phyloP scores from a whole-genome alignment of 92 coral and sea anemone genomes.

The Phenganax stokvisi region DNA sequence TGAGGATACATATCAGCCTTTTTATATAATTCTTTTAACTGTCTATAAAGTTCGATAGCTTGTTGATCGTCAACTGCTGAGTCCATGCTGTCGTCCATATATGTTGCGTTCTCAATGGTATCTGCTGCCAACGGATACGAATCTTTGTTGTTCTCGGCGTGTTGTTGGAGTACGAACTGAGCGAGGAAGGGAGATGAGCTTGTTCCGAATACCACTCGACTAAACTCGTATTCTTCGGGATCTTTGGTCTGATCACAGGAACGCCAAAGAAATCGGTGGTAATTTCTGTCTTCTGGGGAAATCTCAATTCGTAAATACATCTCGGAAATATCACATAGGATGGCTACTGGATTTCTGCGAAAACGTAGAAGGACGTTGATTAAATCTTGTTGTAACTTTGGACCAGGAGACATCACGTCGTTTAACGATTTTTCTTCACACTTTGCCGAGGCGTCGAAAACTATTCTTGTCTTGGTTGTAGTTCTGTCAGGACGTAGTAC shows the following conservation, averaged over 20 bases:
- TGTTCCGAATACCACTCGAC: too few relatives aligned
- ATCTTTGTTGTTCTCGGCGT: background rate
- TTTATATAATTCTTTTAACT: conserved; percentile 11
- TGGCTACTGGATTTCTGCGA: too few relatives aligned
- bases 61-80: too few relatives aligned
- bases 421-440: conserved; percentile 50
- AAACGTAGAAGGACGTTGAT: too few relatives aligned
- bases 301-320: too few relatives aligned
- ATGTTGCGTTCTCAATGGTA: background rate
- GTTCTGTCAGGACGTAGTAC: conserved; percentile 57
- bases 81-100: too few relatives aligned
- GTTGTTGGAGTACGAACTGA: too few relatives aligned
- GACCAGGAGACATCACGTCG: conserved; percentile 24
- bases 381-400: too few relatives aligned
- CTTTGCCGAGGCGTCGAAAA: conserved; percentile 13
- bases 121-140: conserved; percentile 25
- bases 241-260: conserved; percentile 19
- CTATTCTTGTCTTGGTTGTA: conserved; percentile 59
- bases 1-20: conserved; percentile 20
- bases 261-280: conserved; percentile 32
- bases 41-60: background rate
- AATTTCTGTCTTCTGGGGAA: background rate
- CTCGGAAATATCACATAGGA: too few relatives aligned
- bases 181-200: too few relatives aligned
- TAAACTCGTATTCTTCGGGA: conserved; percentile 15